phyloP scores from a whole-genome alignment of 2,113 vertebrate genomes.

The Lophotis ruficrista region DNA sequence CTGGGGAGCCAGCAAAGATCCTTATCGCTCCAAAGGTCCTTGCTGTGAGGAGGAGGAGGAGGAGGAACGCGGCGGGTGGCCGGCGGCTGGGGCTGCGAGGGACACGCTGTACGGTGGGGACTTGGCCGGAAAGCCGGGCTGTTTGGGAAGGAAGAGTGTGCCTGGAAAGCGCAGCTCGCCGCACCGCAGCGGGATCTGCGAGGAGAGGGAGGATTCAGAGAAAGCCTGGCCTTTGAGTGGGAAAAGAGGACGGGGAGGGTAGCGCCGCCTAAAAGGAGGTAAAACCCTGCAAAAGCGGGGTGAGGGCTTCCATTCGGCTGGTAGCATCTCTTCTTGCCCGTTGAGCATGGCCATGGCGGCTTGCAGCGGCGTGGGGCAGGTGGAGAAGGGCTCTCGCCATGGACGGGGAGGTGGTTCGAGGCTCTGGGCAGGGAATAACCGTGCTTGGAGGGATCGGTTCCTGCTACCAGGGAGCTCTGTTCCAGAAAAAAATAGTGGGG shows the following conservation, averaged over 20 bases:
- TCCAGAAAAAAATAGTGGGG: background rate
- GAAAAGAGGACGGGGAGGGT: background rate
- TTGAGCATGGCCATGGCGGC: fast-evolving
- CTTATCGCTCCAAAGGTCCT: background rate
- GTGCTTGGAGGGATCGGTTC: background rate
- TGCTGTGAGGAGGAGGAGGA: background rate
- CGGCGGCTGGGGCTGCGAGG: background rate
- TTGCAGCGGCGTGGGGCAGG: fast-evolving
- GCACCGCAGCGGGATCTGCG: background rate
- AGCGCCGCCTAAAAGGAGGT: background rate
- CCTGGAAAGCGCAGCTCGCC: slow-evolving; percentile 20
- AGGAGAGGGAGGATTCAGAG: background rate
- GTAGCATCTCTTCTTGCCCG: background rate
- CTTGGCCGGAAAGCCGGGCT: background rate
- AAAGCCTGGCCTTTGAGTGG: background rate
- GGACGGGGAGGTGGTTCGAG: background rate
- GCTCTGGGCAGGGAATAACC: background rate
- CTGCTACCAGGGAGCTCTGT: fast-evolving
- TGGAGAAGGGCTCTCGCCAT: background rate
- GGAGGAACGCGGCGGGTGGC: background rate
- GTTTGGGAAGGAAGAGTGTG: background rate
- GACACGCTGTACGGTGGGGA: slow-evolving; percentile 46
- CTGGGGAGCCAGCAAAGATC: background rate
- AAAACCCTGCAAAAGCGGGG: background rate
- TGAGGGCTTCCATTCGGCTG: background rate